These are phyloP conservation scores for Cosmia pyralina DNA, from an alignment of 2,888 invertebrate genomes.

Conservation along the genomic window DNA sequence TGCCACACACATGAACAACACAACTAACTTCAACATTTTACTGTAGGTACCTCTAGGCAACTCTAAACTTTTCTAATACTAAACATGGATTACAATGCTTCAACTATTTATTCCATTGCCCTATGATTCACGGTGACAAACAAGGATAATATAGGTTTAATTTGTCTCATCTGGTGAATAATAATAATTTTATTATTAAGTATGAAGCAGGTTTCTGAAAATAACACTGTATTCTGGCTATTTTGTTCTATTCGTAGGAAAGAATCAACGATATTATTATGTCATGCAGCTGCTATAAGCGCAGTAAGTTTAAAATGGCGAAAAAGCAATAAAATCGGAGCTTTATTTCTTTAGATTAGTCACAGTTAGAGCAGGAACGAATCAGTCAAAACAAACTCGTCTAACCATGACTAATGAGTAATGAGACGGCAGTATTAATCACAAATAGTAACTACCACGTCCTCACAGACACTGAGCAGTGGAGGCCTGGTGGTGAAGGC, in stretches of 20 bases:
- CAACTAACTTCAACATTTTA: conserved; percentile 11
- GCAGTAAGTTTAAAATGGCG: not conserved
- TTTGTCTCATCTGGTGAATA: not conserved
- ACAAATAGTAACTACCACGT: no score
- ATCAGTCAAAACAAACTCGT: no score
- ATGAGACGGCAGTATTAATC: no score
- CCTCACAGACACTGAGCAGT: no score
- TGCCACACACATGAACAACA: conserved; percentile 8
- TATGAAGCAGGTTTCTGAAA: not conserved
- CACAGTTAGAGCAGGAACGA: not conserved
- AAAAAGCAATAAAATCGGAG: no score
- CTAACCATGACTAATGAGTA: no score
- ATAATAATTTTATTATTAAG: not conserved
- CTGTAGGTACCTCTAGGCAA: no score
- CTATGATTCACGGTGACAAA: conserved; percentile 17
- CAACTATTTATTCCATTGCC: conserved; percentile 7
- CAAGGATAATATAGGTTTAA: conserved; percentile 13
- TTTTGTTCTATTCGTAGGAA: not conserved
- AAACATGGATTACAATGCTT: not conserved
- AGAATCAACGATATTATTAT: not conserved
- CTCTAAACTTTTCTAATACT: not conserved
- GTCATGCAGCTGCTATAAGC: not conserved
- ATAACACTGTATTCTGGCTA: not conserved
- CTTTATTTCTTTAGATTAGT: no score
- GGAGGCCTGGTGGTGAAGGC: no score